Conservation (phyloP, 2,113 vertebrate genomes). For the Prolemur simus region DNA sequence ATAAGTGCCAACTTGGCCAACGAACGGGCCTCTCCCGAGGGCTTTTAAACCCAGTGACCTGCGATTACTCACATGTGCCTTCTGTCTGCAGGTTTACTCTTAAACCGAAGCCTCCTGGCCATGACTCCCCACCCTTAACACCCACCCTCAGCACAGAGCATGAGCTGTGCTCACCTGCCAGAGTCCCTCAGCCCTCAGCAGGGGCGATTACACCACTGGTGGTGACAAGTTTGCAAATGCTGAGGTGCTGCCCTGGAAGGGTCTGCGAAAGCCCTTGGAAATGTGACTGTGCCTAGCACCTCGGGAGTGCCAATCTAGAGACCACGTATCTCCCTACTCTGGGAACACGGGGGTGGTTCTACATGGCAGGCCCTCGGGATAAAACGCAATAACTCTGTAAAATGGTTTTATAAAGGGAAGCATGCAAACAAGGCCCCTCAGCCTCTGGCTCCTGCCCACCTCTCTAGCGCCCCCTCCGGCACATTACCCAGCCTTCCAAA, state of each 20-base stretch:
- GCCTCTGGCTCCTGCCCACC: not conserved
- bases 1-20: not conserved
- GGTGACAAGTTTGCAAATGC: not conserved
- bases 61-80: not conserved
- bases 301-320: not conserved
- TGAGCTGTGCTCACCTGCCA: not conserved
- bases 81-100: not conserved
- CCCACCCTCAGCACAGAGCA: not conserved
- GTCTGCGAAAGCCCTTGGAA: not conserved
- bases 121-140: not conserved
- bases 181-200: not conserved
- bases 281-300: not conserved
- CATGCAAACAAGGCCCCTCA: not conserved
- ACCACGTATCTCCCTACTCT: not conserved
- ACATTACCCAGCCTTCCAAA: not conserved
- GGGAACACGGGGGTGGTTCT: not conserved
- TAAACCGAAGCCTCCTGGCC: not conserved
- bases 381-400: not conserved
- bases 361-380: not conserved
- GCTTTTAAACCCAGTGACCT: slow-evolving; percentile 1
- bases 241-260: not conserved
- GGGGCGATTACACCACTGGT: not conserved
- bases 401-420: not conserved
- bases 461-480: not conserved
- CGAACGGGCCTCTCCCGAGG: not conserved